A percentile compares a stretch with the other conserved stretches of the same genome.
These are phyloP conservation scores for Carposina sasakii DNA, from an alignment of 1,140 invertebrate genomes.

Conservation along the genomic window DNA sequence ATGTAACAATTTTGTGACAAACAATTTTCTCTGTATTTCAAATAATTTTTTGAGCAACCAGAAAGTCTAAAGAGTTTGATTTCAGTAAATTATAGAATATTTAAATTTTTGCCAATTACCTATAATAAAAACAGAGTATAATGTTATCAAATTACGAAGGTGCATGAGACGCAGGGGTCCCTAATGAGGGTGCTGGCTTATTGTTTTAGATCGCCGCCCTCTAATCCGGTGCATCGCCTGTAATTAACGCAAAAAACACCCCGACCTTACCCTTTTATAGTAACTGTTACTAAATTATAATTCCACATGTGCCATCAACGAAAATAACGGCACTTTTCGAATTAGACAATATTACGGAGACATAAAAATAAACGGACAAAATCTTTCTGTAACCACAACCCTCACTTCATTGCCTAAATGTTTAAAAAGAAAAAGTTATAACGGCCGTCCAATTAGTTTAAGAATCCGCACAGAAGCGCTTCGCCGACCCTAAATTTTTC, in stretches of 20 bases:
- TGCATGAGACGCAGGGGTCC: conserved; percentile 33
- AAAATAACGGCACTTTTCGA: too few relatives aligned
- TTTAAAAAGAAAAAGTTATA: conserved; percentile 64
- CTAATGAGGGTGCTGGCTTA: conserved; percentile 61
- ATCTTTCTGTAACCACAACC: conserved; percentile 23
- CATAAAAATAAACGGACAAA: not conserved
- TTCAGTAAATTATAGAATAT: too few relatives aligned
- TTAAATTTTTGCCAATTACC: too few relatives aligned
- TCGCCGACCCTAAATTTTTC: conserved; percentile 66
- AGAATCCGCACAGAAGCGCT: conserved; percentile 67
- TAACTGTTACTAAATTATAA: too few relatives aligned
- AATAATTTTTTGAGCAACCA: too few relatives aligned
- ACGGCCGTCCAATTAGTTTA: conserved; percentile 68
- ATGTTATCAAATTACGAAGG: conserved; percentile 62
- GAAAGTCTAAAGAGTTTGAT: too few relatives aligned
- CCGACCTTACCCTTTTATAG: conserved; percentile 53
- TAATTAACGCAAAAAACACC: conserved; percentile 61
- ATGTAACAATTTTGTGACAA: too few relatives aligned
- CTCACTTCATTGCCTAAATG: conserved; percentile 46
- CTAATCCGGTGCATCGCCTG: conserved; percentile 57
- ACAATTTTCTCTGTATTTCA: too few relatives aligned
- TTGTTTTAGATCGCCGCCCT: conserved; percentile 69
- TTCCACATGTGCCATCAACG: too few relatives aligned
- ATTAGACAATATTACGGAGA: too few relatives aligned
- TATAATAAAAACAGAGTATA: conserved; percentile 19